Evolutionary conservation across 53 echinoderm and acorn worm species (phyloP).

Genomic region (Holothuria leucospilota): DNA sequence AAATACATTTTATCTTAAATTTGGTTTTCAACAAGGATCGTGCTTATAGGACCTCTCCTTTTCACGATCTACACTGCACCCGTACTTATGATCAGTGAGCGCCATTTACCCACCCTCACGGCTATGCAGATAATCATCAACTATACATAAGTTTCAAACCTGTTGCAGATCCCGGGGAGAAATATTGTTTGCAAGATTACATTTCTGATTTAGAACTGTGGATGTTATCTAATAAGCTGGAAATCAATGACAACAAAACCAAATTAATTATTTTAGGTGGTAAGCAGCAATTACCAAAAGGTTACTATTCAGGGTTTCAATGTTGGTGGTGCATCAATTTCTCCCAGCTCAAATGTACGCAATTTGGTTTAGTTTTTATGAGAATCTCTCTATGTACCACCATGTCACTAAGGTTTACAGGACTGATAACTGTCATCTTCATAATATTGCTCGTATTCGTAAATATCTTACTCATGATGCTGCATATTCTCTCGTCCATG

Average conservation of each 20-base stretch:
- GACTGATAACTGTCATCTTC: not conserved
- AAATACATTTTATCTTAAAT: too few species aligned
- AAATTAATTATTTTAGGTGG: slow-evolving; percentile 3
- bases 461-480: not conserved
- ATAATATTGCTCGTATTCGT: slow-evolving; percentile 4
- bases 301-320: not conserved
- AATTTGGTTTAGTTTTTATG: not conserved
- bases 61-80: too few species aligned
- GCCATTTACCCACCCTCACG: too few species aligned
- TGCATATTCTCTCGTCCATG: not conserved
- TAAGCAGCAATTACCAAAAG: not conserved
- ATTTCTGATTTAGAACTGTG: not conserved
- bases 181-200: not conserved
- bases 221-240: slow-evolving; percentile 8
- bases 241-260: slow-evolving; percentile 16
- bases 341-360: not conserved
- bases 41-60: too few species aligned
- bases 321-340: not conserved
- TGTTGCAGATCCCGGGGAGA: not conserved
- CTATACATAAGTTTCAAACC: slow-evolving; percentile 2
- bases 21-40: too few species aligned
- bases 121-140: slow-evolving; percentile 8
- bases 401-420: not conserved
- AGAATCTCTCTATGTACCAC: not conserved
- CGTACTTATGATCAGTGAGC: too few species aligned